phyloP scores from a whole-genome alignment of 2,888 invertebrate genomes.

The Folsomia candida region DNA sequence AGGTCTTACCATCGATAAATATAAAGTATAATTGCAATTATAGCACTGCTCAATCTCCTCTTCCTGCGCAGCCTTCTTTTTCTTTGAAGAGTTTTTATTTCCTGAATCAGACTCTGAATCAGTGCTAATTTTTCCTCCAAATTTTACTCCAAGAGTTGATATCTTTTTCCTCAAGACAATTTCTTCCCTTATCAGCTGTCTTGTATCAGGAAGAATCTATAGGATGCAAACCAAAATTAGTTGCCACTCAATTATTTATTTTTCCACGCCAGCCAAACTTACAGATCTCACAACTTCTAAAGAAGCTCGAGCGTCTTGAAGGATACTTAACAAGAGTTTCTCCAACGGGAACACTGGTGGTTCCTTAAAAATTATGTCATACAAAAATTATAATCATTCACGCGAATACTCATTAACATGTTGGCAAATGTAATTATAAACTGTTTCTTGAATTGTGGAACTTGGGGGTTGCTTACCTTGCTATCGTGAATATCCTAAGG shows the following conservation, averaged over 20 bases:
- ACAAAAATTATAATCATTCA: no score
- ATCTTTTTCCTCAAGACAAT: constrained; percentile 65
- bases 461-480: no score
- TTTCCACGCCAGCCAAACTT: not conserved
- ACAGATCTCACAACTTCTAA: constrained; percentile 65
- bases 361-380: no score
- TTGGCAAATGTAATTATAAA: no score
- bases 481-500: constrained; percentile 73
- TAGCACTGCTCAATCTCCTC: constrained; percentile 79
- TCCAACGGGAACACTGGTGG: constrained; percentile 88
- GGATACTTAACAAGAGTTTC: constrained; percentile 72
- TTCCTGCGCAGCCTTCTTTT: constrained; percentile 55
- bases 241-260: not conserved
- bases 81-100: constrained; percentile 57
- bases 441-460: no score
- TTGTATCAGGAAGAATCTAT: constrained; percentile 63
- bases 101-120: constrained; percentile 55
- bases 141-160: constrained; percentile 61
- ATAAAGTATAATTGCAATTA: constrained; percentile 75
- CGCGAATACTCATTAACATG: no score
- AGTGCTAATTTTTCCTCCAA: constrained; percentile 60
- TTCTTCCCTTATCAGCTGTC: constrained; percentile 64
- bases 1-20: constrained; percentile 70
- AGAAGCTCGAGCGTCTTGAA: constrained; percentile 65
- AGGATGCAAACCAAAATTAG: constrained; percentile 4